These are phyloP conservation scores for Nasonovia ribisnigri DNA, from an alignment of 2,888 invertebrate species.

Conservation along the genomic window DNA sequence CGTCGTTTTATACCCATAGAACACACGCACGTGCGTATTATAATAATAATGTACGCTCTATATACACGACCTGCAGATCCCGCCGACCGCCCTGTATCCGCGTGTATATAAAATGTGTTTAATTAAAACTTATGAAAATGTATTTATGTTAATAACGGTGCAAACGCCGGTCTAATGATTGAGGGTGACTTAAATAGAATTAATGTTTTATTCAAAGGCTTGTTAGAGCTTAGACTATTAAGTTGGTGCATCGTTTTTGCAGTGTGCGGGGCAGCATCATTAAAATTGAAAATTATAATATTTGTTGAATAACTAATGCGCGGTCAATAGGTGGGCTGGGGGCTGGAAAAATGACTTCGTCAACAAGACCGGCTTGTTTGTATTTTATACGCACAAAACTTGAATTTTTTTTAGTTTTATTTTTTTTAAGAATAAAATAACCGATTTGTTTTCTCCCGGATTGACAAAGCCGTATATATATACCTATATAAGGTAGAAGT, in stretches of 20 bases:
- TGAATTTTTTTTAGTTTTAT: constrained; percentile 11
- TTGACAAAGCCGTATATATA: background rate
- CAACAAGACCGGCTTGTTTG: constrained; percentile 49
- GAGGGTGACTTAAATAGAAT: constrained; percentile 55
- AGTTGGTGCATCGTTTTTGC: constrained; percentile 56
- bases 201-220: constrained; percentile 64
- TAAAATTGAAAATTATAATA: constrained; percentile 64
- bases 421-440: background rate
- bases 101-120: constrained; percentile 62
- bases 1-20: background rate
- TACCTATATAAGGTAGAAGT: background rate
- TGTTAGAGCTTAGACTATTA: constrained; percentile 60
- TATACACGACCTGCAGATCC: background rate
- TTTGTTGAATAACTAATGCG: constrained; percentile 60
- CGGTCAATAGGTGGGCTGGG: background rate
- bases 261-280: constrained; percentile 39
- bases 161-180: constrained; percentile 54
- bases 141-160: constrained; percentile 63
- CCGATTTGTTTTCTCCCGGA: background rate
- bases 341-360: constrained; percentile 26
- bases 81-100: background rate
- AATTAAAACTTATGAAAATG: constrained; percentile 65
- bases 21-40: background rate
- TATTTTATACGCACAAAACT: constrained; percentile 19
- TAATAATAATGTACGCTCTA: background rate